Base-by-base conservation (phyloP, 2,888 invertebrate species). In the Agriopis marginaria region DNA sequence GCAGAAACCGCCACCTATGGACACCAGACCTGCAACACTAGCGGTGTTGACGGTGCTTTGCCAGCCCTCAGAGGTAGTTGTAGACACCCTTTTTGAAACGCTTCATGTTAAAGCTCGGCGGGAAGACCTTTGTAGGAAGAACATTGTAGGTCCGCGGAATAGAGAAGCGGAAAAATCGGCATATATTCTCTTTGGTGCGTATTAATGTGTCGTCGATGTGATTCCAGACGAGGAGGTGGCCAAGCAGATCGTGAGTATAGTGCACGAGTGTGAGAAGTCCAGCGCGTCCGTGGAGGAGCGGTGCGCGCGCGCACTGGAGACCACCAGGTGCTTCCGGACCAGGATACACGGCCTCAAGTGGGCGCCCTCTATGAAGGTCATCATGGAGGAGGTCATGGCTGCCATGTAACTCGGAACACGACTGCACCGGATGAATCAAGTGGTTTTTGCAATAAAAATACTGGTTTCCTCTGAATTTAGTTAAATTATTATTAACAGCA, bases 301-400 rank as follows among this genome's bases (percentile, higher is more conserved):
- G 51, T 94, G 93, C 75, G 45, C 42, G 47, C 78, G 81, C 1
- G 77, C 79, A 0, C 75, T 93, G 77, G 90, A 91, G 75, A 78
- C 87, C 0, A 80, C 90, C 71, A 92, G 91, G 76, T 93, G 93
- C 77, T 93, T 93, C 88, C 86, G 89, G 0, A 81, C 82, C 53
- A 89, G 88, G 79, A 90, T 93, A 6, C 91, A 92, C 66, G 83
- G 84, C 59, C 86, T 93, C 17, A 87, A 92, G 64, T 93, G 93
- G 93, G 91, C 92, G 0, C 93, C 93, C 0, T 81, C 81, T 70
- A 88, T 93, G 86, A 88, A 91, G 61, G 81, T 84, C 7, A 62
- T 89, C 2, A 77, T 93, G 3, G 90, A 86, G 53, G 93, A 93
- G 74, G 61, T 93, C 50, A 84, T 93, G 86, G 79, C 83, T 5